phyloP scores from a whole-genome alignment of 2,888 invertebrate genomes.

The Pyrrhia umbra region DNA sequence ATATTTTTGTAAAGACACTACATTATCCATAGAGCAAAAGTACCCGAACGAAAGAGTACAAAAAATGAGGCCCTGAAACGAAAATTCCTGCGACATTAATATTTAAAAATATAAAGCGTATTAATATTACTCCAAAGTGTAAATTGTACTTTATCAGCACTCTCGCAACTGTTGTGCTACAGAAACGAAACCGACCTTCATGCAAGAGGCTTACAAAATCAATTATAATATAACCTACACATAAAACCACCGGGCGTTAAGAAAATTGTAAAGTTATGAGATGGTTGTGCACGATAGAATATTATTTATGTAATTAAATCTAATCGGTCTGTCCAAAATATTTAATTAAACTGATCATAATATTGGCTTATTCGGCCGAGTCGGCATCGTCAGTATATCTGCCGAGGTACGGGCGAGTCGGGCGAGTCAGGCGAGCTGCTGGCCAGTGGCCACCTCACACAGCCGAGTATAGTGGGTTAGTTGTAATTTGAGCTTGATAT shows the following conservation, averaged over 20 bases:
- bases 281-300: constrained; percentile 89
- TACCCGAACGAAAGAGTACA: constrained; percentile 72
- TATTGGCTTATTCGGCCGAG: constrained; percentile 74
- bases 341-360: constrained; percentile 62
- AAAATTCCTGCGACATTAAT: constrained; percentile 44
- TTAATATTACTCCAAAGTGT: constrained; percentile 28
- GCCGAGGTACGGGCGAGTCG: constrained; percentile 55
- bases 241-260: constrained; percentile 64
- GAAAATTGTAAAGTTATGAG: constrained; percentile 79
- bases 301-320: constrained; percentile 78
- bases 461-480: constrained; percentile 65
- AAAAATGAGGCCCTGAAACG: constrained; percentile 65
- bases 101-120: constrained; percentile 41
- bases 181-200: constrained; percentile 11
- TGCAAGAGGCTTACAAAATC: constrained; percentile 37
- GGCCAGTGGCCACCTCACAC: constrained; percentile 50
- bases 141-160: constrained; percentile 31
- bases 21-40: constrained; percentile 67
- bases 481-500: constrained; percentile 80
- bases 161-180: constrained; percentile 33
- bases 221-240: constrained; percentile 37
- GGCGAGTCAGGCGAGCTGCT: constrained; percentile 21
- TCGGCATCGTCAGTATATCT: constrained; percentile 62
- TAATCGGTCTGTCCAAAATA: constrained; percentile 86
- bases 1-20: constrained; percentile 80